Conservation (phyloP, 2,113 vertebrate species). For the Solenodon paradoxus region DNA sequence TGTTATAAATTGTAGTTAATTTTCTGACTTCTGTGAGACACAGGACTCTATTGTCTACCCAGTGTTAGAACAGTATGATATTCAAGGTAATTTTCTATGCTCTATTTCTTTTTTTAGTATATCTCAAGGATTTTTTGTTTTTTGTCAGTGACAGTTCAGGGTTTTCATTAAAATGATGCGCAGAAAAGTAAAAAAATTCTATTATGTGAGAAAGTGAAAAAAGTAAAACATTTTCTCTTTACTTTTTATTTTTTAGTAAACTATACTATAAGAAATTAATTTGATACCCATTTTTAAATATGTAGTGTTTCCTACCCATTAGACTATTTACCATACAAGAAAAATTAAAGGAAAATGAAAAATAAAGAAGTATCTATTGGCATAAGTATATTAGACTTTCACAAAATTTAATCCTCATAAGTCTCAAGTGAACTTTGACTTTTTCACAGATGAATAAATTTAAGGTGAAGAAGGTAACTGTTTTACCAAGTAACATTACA, state of each 20-base stretch:
- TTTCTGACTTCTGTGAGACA: background rate
- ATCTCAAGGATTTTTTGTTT: constrained; percentile 41
- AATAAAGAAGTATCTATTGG: background rate
- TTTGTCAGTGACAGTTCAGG: background rate
- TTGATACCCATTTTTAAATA: background rate
- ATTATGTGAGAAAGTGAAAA: background rate
- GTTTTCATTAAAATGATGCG: constrained; percentile 29
- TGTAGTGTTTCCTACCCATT: background rate
- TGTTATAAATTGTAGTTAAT: background rate
- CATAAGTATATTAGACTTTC: background rate
- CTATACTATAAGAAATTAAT: background rate
- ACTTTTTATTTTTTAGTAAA: background rate
- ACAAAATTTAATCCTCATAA: background rate
- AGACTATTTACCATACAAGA: background rate
- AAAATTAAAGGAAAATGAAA: background rate
- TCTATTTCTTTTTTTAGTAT: background rate
- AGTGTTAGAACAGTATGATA: constrained; percentile 9
- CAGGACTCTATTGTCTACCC: background rate
- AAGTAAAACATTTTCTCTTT: background rate
- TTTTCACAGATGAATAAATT: background rate
- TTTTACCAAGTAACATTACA: background rate
- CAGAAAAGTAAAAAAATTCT: constrained; percentile 25
- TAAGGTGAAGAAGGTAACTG: background rate
- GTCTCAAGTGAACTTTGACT: background rate
- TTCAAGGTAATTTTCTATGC: constrained; percentile 1